Evolutionary conservation across 2,797 vertebrate species (phyloP).

Genomic region (Lepus townsendii): DNA sequence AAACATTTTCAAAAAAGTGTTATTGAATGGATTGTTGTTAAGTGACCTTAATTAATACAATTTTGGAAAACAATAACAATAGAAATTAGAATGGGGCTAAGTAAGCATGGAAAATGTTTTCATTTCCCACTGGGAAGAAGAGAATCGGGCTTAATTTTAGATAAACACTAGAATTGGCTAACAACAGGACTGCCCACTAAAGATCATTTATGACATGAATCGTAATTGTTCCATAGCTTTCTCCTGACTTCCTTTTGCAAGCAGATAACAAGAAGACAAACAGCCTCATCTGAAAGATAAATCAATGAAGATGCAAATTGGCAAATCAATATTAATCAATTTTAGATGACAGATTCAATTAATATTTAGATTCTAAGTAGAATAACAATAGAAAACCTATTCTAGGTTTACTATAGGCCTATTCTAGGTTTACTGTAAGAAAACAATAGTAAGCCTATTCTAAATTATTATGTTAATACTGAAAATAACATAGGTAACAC

Average conservation of each 20-base stretch:
- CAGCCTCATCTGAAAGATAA: background rate
- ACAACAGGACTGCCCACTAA: background rate
- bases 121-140: background rate
- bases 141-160: slow-evolving; percentile 2
- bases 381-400: background rate
- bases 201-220: background rate
- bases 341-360: background rate
- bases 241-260: background rate
- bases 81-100: background rate
- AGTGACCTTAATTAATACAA: background rate
- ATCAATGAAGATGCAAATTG: background rate
- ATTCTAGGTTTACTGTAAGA: too few species aligned
- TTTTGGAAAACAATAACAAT: background rate
- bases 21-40: background rate
- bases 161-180: slow-evolving; percentile 7
- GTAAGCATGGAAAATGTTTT: background rate
- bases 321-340: background rate
- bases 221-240: background rate
- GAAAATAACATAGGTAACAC: background rate
- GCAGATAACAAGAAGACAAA: slow-evolving; percentile 9
- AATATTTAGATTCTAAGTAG: background rate
- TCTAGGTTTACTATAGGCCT: too few species aligned
- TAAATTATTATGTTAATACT: background rate
- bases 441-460: background rate
- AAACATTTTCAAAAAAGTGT: background rate